Evolutionary conservation across 2,888 invertebrate genomes (phyloP).

Genomic region (Panzeria rudis): DNA sequence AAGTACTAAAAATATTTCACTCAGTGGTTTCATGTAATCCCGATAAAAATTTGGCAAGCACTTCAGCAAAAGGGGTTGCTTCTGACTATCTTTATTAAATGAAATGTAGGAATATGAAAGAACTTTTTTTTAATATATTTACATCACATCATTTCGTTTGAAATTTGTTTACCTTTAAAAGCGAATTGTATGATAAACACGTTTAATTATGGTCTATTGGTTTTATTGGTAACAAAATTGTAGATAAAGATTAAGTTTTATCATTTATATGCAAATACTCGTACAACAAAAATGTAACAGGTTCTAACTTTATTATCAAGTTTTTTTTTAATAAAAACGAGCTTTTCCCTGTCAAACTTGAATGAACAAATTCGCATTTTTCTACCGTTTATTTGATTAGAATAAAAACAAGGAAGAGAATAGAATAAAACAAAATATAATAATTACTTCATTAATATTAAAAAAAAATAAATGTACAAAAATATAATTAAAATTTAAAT

Average conservation of each 20-base stretch:
- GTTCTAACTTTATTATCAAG: conserved; percentile 39
- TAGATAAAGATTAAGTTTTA: conserved; percentile 69
- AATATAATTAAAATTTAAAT: conserved; percentile 41
- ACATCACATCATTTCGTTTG: neutral
- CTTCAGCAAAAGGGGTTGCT: conserved; percentile 15
- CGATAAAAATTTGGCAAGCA: neutral
- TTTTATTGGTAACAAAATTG: conserved; percentile 57
- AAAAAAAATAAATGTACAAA: conserved; percentile 23
- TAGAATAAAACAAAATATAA: neutral
- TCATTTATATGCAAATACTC: conserved; percentile 70
- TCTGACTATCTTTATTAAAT: neutral
- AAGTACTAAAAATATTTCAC: conserved; percentile 1
- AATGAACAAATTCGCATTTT: conserved; percentile 16
- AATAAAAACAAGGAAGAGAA: neutral
- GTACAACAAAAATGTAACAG: conserved; percentile 25
- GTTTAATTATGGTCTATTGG: conserved; percentile 69
- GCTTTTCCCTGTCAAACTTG: conserved; percentile 28
- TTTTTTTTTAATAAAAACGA: conserved; percentile 16
- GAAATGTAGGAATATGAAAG: neutral
- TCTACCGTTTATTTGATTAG: neutral
- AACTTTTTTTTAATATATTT: conserved; percentile 20
- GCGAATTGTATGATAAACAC: conserved; percentile 56
- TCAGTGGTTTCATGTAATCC: neutral
- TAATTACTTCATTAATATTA: conserved; percentile 58
- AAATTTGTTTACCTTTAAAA: conserved; percentile 20